Evolutionary conservation across 1,140 invertebrate species (phyloP).

Genomic region (Mycetomoellerius zeteki): DNA sequence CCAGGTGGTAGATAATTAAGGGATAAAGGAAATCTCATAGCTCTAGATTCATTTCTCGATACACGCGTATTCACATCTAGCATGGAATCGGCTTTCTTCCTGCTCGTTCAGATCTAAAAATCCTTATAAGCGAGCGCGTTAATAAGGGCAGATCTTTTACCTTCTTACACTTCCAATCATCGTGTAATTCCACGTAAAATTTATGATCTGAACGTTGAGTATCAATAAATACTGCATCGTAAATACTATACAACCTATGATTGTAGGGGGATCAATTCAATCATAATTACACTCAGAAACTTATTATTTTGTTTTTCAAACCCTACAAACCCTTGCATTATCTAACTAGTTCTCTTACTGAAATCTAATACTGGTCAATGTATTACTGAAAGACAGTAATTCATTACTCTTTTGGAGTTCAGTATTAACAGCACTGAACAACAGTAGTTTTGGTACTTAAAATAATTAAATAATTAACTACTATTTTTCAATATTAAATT

Average conservation of each 20-base stretch:
- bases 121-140: background rate
- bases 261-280: background rate
- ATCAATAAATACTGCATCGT: background rate
- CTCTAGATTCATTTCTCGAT: conserved; percentile 37
- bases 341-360: background rate
- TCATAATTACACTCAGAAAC: background rate
- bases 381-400: too few species aligned
- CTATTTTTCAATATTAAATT: too few species aligned
- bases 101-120: background rate
- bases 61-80: conserved; percentile 5
- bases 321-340: background rate
- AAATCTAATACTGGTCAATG: too few species aligned
- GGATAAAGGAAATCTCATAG: conserved; percentile 42
- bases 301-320: background rate
- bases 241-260: background rate
- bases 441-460: too few species aligned
- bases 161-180: background rate
- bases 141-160: background rate
- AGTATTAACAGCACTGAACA: too few species aligned
- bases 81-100: background rate
- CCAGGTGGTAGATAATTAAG: conserved; percentile 53
- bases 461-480: too few species aligned
- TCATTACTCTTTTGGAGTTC: too few species aligned
- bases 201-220: background rate
- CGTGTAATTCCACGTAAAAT: background rate